Percentiles rank a stretch among this genome's conserved stretches.
These are phyloP conservation scores for Thamnophis elegans DNA, from an alignment of 2,797 vertebrate species.

Conservation along the genomic window DNA sequence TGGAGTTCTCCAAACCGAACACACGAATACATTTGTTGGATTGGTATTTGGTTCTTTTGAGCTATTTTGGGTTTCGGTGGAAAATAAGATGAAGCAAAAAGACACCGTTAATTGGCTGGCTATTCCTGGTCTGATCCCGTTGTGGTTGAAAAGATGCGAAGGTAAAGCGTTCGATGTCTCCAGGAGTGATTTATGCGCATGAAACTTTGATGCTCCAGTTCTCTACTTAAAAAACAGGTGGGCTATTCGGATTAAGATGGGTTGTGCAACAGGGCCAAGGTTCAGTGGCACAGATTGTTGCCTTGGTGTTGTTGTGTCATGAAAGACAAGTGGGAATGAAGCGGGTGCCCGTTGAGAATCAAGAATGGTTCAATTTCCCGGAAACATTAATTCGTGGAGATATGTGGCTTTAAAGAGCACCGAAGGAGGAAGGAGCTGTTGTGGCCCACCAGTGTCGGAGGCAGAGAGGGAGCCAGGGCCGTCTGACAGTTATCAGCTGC, in stretches of 20 bases:
- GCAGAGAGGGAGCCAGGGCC: too few relatives aligned
- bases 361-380: neutral
- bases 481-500: too few relatives aligned
- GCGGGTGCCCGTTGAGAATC: neutral
- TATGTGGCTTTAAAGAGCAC: neutral
- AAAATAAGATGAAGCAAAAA: fast-evolving
- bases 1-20: too few relatives aligned
- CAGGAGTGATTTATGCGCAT: neutral
- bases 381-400: conserved; percentile 8
- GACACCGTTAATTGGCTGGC: fast-evolving
- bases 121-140: too few relatives aligned
- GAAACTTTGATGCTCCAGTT: neutral
- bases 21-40: too few relatives aligned
- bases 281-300: neutral
- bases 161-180: too few relatives aligned
- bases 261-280: neutral
- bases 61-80: neutral
- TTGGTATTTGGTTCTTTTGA: neutral
- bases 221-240: neutral
- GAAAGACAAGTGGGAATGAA: neutral
- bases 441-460: too few relatives aligned
- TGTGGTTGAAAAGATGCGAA: neutral
- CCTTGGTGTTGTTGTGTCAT: neutral
- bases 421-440: neutral
- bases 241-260: neutral